Evolutionary conservation across 2,888 invertebrate species (phyloP), one percentile per base, ranked within the genome.

Genomic region (Loripinus fragilis): DNA sequence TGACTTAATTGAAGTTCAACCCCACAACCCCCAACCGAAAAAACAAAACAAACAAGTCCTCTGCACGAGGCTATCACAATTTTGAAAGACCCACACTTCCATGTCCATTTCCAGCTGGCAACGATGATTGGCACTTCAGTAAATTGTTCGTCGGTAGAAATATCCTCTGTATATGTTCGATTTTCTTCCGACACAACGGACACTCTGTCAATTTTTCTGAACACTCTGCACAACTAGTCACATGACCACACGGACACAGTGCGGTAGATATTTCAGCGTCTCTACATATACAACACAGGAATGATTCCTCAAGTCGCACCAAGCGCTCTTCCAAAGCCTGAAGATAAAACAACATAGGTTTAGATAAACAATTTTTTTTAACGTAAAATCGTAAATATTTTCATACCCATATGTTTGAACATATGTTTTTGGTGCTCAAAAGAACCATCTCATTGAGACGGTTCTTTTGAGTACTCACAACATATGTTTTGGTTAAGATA

Each of bases 241-340:
- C 96, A 93, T 98, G 98, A n/a, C 97, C 95, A 92, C 98, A 98
- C 1, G 97, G 97, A 94, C 97, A 96, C 94, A 98, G 96, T 87
- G 96, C 96, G 45, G 97, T 96, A 94, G 97, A 96, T 91, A 97
- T 96, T 77, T 96, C 95, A 71, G 95, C 95, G 94, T 97, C 97
- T 97, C 97, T 97, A 93, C 98, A 98, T 88, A 97, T 97, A 91
- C 96, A 96, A 93, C 97, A 98, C 66, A 96, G 78, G 30, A 95
- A 92, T 76, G 95, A 94, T 41, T 91, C 91, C 52, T 88, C 83
- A 7, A 90, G 76, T 23, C 82, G 83, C 38, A 88, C 87, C 65
- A 91, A 66, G 38, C 83, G 80, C 25, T 88, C 86, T 52, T 90
- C 86, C 50, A 90, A 72, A n/a, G 80, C 74, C 89, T 90, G 87